Percentiles rank a stretch among this genome's conserved stretches.
Evolutionary conservation across 1,140 invertebrate species (phyloP).

Genomic region (Nilaparvata lugens): DNA sequence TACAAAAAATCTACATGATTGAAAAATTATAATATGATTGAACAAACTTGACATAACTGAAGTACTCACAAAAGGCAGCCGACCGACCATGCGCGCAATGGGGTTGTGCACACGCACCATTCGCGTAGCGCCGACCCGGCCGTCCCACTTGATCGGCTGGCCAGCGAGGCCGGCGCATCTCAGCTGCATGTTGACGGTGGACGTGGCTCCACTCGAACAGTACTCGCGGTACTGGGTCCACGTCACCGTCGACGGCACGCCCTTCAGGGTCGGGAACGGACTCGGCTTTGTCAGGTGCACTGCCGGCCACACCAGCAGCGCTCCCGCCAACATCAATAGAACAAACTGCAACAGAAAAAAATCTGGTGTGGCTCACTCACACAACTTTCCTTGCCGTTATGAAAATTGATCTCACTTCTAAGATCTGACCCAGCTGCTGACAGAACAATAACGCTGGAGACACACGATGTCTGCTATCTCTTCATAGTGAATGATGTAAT

Average conservation of each 20-base stretch:
- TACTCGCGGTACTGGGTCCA: constrained; percentile 65
- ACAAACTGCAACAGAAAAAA: constrained; percentile 9
- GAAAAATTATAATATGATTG: constrained; percentile 3
- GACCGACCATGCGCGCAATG: constrained; percentile 33
- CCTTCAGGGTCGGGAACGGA: constrained; percentile 20
- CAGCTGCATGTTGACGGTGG: constrained; percentile 31
- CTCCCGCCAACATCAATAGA: constrained; percentile 30
- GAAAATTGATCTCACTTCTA: no score
- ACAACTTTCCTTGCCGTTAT: no score
- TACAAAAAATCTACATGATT: constrained; percentile 19
- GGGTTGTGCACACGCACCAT: constrained; percentile 51
- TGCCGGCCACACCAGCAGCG: constrained; percentile 24
- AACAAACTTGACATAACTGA: background rate
- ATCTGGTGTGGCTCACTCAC: no score
- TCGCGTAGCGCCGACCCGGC: constrained; percentile 55
- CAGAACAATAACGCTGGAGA: no score
- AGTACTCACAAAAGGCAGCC: constrained; percentile 17
- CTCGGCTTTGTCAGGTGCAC: constrained; percentile 10
- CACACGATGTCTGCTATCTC: no score
- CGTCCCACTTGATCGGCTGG: constrained; percentile 57
- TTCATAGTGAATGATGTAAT: no score
- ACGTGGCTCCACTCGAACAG: constrained; percentile 46
- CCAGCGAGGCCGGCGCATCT: constrained; percentile 56
- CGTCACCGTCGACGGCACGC: constrained; percentile 31
- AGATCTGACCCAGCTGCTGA: no score